phyloP scores from a whole-genome alignment of 2,888 invertebrate species.

The Agapostemon virescens region DNA sequence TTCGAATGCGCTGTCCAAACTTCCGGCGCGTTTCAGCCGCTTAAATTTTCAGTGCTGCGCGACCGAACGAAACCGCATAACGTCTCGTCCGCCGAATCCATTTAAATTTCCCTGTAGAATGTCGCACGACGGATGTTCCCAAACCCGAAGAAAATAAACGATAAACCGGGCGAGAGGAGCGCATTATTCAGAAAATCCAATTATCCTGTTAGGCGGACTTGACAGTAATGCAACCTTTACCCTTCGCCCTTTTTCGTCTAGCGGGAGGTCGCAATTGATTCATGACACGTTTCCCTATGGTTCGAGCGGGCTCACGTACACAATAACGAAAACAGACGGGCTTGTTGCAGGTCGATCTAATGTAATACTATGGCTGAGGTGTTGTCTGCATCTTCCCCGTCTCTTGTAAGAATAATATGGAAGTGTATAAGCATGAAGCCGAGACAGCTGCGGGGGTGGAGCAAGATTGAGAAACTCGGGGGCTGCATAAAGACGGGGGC shows the following conservation, averaged over 20 bases:
- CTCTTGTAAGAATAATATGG: constrained; percentile 43
- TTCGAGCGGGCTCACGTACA: neutral
- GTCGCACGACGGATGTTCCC: neutral
- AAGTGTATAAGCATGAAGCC: constrained; percentile 23
- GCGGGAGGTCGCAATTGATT: constrained; percentile 40
- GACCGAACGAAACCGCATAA: constrained; percentile 1
- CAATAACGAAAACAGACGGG: neutral
- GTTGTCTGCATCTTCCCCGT: constrained; percentile 33
- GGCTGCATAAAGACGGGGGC: constrained; percentile 31
- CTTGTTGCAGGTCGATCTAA: constrained; percentile 26
- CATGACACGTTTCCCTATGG: constrained; percentile 29
- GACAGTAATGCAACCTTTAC: constrained; percentile 40
- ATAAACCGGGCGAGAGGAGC: neutral
- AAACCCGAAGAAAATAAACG: constrained; percentile 30
- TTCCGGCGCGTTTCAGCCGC: neutral
- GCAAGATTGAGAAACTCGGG: constrained; percentile 12
- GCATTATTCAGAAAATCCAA: constrained; percentile 47
- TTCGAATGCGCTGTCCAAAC: constrained; percentile 2
- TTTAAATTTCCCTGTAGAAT: neutral
- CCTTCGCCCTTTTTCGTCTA: constrained; percentile 35
- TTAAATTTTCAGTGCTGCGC: neutral
- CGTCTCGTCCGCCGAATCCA: neutral
- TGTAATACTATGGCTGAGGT: constrained; percentile 30
- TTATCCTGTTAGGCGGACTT: constrained; percentile 32
- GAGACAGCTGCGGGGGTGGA: constrained; percentile 15